Conservation (phyloP, 2,888 invertebrate species). For the Leptarthrus brevirostris region DNA sequence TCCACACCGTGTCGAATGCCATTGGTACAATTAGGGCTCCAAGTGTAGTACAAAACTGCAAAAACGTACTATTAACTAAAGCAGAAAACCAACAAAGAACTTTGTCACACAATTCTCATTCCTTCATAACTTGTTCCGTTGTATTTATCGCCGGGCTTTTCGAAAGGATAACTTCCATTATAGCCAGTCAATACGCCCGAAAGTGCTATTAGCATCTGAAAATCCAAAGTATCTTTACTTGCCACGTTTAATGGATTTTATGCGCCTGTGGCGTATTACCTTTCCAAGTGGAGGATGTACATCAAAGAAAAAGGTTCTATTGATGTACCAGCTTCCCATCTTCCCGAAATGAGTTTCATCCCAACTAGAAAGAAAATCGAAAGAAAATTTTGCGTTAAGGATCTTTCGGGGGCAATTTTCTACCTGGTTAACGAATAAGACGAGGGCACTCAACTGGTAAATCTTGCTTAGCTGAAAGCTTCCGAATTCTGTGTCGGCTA, state of each 20-base stretch:
- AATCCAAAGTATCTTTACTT: conserved; percentile 56
- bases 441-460: conserved; percentile 14
- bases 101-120: conserved; percentile 83
- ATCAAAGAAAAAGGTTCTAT: conserved; percentile 97
- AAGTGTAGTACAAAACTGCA: conserved; percentile 89
- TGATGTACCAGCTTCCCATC: conserved; percentile 99
- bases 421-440: conserved; percentile 33
- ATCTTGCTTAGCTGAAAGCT: conserved; percentile 5
- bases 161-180: conserved; percentile 93
- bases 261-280: conserved; percentile 69
- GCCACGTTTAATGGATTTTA: conserved; percentile 5
- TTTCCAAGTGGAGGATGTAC: conserved; percentile 98
- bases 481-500: neutral
- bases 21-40: conserved; percentile 89
- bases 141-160: conserved; percentile 96
- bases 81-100: neutral
- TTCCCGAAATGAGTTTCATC: conserved; percentile 99
- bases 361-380: conserved; percentile 75
- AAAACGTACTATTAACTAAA: conserved; percentile 56
- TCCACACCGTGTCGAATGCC: conserved; percentile 87
- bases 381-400: conserved; percentile 4
- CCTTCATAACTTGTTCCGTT: conserved; percentile 88
- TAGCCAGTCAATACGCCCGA: conserved; percentile 94
- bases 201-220: conserved; percentile 92
- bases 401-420: conserved; percentile 34